Evolutionary conservation across 1,140 invertebrate species (phyloP).

Genomic region (Panulirus ornatus): DNA sequence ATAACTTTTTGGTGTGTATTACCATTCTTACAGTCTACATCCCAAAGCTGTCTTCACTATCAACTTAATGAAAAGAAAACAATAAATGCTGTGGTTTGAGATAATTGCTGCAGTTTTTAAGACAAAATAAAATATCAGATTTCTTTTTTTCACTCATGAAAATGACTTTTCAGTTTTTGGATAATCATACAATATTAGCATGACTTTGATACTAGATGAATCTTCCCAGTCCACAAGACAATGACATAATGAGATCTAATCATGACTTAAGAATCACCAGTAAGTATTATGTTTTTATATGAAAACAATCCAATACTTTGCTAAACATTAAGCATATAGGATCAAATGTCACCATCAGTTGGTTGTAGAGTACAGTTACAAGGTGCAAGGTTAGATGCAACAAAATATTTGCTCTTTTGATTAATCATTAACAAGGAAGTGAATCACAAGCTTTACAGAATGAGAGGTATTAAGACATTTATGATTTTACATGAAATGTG

Average conservation of each 20-base stretch:
- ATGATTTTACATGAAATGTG: background rate
- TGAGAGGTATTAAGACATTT: conserved; percentile 9
- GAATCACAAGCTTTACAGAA: conserved; percentile 19
- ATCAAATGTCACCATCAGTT: background rate
- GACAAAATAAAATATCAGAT: too few species aligned
- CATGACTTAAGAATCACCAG: background rate
- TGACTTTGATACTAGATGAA: background rate
- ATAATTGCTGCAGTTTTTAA: too few species aligned
- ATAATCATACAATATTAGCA: too few species aligned
- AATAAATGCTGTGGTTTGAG: too few species aligned
- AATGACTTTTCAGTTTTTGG: too few species aligned
- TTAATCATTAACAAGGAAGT: conserved; percentile 21
- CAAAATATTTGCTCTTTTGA: conserved; percentile 21
- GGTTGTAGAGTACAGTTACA: background rate
- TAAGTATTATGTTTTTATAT: background rate
- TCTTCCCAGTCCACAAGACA: background rate
- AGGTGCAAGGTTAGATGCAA: background rate
- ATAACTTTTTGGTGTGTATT: too few species aligned
- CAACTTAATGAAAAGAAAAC: too few species aligned
- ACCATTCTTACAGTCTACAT: too few species aligned
- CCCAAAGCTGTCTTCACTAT: too few species aligned
- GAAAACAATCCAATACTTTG: background rate
- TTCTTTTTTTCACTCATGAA: too few species aligned
- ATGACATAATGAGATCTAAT: background rate
- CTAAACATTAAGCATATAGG: background rate